A percentile compares a stretch with the other conserved stretches of the same genome.
Evolutionary conservation across 2,797 vertebrate species (phyloP).

Genomic region (Sorex maritimensis): DNA sequence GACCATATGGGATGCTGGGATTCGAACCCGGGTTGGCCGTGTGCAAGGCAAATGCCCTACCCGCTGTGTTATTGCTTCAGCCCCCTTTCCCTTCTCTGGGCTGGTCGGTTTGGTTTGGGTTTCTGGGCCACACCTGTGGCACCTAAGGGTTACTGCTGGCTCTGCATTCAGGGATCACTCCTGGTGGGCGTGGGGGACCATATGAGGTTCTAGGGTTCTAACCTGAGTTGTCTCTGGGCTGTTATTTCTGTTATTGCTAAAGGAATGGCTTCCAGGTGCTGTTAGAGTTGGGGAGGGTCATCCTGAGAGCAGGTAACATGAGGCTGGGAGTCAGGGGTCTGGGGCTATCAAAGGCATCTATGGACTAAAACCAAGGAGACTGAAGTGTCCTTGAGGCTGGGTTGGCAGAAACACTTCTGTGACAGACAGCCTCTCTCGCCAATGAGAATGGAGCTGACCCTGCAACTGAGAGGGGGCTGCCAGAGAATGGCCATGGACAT

Average conservation of each 20-base stretch:
- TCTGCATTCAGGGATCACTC: no score
- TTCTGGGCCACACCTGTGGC: neutral
- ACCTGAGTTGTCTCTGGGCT: no score
- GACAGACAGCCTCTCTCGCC: constrained; percentile 63
- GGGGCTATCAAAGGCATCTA: neutral
- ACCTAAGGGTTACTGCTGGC: neutral
- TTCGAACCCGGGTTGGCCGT: no score
- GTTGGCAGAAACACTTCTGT: constrained; percentile 6
- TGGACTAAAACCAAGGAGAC: constrained; percentile 21
- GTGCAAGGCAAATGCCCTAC: no score
- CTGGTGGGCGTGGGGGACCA: no score
- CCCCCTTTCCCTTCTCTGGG: no score
- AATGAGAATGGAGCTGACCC: constrained; percentile 55
- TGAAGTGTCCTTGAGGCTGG: constrained; percentile 66
- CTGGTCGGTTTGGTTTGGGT: neutral
- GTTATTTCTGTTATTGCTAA: no score
- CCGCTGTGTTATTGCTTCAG: no score
- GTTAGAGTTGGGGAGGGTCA: no score
- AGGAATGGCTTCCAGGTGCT: no score
- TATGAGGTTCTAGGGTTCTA: no score
- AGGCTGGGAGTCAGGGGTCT: neutral
- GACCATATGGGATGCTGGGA: no score
- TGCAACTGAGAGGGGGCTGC: neutral
- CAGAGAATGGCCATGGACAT: neutral
- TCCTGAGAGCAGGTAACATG: neutral